phyloP scores from a whole-genome alignment of 2,113 vertebrate species.

The Melospiza georgiana region DNA sequence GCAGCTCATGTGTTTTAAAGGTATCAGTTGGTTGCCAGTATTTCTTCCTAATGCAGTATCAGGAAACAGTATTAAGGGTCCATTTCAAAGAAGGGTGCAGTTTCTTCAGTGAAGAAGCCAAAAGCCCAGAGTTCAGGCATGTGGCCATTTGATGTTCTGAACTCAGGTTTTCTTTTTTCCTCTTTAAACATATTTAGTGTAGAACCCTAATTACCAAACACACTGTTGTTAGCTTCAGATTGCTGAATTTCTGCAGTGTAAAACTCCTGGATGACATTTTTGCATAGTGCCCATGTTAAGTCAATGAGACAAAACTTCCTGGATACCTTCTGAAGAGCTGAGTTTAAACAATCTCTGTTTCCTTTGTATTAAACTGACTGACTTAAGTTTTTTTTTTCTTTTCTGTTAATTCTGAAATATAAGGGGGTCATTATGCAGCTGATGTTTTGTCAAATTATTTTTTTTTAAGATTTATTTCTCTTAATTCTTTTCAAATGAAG shows the following conservation, averaged over 20 bases:
- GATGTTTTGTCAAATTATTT: not conserved
- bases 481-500: constrained; percentile 32
- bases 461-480: constrained; percentile 45
- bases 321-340: constrained; percentile 6
- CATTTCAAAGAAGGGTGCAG: not conserved
- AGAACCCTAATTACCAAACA: constrained; percentile 13
- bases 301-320: not conserved
- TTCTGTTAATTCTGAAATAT: constrained; percentile 23
- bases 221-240: constrained; percentile 37
- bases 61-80: constrained; percentile 51
- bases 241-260: not conserved
- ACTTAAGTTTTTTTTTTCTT: constrained; percentile 37
- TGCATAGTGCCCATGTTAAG: not conserved
- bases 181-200: not conserved
- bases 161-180: not conserved
- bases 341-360: not conserved
- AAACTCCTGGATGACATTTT: not conserved
- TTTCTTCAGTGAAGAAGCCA: constrained; percentile 50
- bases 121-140: not conserved
- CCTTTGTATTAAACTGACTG: constrained; percentile 37
- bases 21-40: constrained; percentile 4
- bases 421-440: constrained; percentile 1
- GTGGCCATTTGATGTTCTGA: not conserved
- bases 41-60: constrained; percentile 31
- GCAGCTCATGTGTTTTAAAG: constrained; percentile 11